Evolutionary conservation across 1,140 invertebrate genomes (phyloP).

Genomic region (Eciton burchellii): DNA sequence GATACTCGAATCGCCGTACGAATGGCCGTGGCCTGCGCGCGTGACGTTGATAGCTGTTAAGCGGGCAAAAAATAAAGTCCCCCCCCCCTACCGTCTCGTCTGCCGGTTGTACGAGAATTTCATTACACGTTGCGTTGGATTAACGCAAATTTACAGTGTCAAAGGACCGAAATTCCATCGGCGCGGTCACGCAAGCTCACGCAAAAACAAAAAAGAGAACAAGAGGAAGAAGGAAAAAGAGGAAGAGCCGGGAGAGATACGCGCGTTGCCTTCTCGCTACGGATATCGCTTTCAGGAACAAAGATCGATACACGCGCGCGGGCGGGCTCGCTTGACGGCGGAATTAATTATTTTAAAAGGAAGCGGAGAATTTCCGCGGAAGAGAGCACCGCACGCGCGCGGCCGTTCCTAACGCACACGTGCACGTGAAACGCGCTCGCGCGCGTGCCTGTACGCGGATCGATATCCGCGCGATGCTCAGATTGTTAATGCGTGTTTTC

Average conservation of each 20-base stretch:
- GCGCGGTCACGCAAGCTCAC: background rate
- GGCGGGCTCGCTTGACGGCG: background rate
- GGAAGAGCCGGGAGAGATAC: background rate
- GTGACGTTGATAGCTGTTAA: conserved; percentile 8
- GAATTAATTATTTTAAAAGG: conserved; percentile 34
- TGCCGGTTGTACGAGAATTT: background rate
- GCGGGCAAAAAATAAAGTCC: conserved; percentile 18
- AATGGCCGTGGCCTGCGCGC: background rate
- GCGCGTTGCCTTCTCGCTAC: background rate
- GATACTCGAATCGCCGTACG: conserved; percentile 17
- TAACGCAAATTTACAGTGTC: conserved; percentile 23
- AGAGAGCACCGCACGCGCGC: too few species aligned
- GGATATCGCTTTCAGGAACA: conserved; percentile 12
- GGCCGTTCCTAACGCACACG: too few species aligned
- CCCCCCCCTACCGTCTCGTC: background rate
- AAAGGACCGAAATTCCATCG: conserved; percentile 8
- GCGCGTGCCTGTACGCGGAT: conserved; percentile 1
- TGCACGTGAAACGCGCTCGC: background rate
- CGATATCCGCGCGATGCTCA: conserved; percentile 31
- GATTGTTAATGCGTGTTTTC: conserved; percentile 55
- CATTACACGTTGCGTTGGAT: background rate
- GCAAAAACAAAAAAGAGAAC: background rate
- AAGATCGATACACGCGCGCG: conserved; percentile 24
- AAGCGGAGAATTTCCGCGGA: conserved; percentile 11
- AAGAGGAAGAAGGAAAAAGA: too few species aligned